Percentiles rank a stretch among this genome's conserved stretches.
Evolutionary conservation across 2,113 vertebrate species (phyloP).

Genomic region (Todiramphus saurophagus): DNA sequence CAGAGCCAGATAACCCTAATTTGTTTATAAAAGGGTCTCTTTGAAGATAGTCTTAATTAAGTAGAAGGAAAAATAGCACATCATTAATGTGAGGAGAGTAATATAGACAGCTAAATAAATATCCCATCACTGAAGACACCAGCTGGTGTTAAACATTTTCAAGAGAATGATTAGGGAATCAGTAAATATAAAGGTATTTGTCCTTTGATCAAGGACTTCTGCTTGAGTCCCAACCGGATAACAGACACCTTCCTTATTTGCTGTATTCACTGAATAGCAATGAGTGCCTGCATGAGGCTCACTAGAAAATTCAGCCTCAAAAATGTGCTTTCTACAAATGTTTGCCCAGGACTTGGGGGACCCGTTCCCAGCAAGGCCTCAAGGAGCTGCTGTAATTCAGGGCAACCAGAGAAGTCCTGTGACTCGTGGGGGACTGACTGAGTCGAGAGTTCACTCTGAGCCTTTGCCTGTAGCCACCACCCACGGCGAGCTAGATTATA

Average conservation of each 20-base stretch:
- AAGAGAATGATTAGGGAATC: not conserved
- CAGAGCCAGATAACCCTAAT: constrained; percentile 31
- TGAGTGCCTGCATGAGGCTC: not conserved
- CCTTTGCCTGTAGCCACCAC: not conserved
- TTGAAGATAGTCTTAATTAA: constrained; percentile 59
- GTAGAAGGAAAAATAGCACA: not conserved
- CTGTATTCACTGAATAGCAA: not conserved
- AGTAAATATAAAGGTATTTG: not conserved
- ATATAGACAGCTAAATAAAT: constrained; percentile 27
- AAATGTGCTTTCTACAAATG: not conserved
- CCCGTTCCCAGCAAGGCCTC: not conserved
- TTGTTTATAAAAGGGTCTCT: constrained; percentile 53
- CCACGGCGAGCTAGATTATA: not conserved
- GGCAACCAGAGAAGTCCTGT: not conserved
- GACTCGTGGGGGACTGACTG: rapidly evolving
- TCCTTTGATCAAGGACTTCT: constrained; percentile 44
- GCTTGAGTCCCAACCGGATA: not conserved
- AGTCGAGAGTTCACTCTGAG: not conserved
- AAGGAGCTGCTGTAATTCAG: not conserved
- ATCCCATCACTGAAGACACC: not conserved
- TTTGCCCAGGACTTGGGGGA: not conserved
- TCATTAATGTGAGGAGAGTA: not conserved
- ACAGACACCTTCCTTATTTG: not conserved
- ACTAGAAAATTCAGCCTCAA: not conserved
- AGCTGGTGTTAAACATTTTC: not conserved